Conservation (phyloP, 1,140 invertebrate genomes). For the Drosophila quadrilineata region DNA sequence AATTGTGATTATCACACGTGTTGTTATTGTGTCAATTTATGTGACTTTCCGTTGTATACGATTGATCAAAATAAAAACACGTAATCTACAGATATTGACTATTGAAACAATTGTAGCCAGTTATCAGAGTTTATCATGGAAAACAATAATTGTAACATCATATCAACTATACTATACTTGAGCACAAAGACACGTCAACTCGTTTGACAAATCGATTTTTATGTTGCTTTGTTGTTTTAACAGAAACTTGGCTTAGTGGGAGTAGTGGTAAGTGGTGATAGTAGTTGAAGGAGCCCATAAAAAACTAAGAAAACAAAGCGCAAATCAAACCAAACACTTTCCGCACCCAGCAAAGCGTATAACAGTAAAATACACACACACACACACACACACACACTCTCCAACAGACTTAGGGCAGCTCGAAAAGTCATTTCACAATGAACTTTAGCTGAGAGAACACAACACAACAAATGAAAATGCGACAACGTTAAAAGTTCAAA, state of each 20-base stretch:
- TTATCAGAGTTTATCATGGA: neutral
- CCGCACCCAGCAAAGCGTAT: slow-evolving; percentile 15
- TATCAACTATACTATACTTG: neutral
- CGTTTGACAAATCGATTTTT: slow-evolving; percentile 43
- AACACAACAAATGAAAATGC: slow-evolving; percentile 46
- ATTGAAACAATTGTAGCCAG: neutral
- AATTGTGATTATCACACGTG: slow-evolving; percentile 7
- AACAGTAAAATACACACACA: neutral
- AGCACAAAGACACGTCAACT: slow-evolving; percentile 3
- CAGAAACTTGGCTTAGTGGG: neutral
- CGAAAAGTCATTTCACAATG: slow-evolving; percentile 53
- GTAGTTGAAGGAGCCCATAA: neutral
- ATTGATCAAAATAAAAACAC: neutral
- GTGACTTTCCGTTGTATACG: slow-evolving; percentile 19
- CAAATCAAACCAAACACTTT: slow-evolving; percentile 28
- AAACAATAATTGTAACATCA: neutral
- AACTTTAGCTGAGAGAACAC: slow-evolving; percentile 43
- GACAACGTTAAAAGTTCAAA: slow-evolving; percentile 69
- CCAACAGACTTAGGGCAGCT: neutral
- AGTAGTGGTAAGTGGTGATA: neutral
- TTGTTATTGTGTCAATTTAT: slow-evolving; percentile 7
- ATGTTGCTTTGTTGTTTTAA: slow-evolving; percentile 48
- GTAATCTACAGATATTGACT: neutral
- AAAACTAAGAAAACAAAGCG: slow-evolving; percentile 24
- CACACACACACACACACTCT: neutral